Base-by-base conservation (phyloP, 2,888 invertebrate genomes). In the Drosophila peninsularis region DNA sequence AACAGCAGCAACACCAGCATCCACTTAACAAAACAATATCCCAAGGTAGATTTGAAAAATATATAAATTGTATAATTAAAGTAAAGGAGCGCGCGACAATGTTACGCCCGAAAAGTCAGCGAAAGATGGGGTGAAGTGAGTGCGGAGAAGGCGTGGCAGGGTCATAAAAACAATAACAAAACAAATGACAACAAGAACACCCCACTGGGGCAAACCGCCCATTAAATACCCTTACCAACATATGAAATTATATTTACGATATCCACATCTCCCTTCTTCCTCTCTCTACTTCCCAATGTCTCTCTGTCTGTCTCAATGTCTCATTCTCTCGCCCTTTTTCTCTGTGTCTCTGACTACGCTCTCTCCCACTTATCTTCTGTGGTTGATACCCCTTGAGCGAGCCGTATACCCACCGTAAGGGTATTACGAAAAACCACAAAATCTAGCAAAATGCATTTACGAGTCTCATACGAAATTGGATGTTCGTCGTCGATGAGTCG, bases 61-160 rank as follows among this genome's bases (percentile, higher is more conserved):
- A 55, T 75, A 68, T 69, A 67, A 88, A 82, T 82, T 77, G 86
- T 77, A 72, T 88, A 88, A 88, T 83, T 88, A 77, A 67, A 67
- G 68, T 66, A 80, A 71, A 64, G 62, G 71, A 72, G 56, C 62
- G 66, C 62, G 57, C 68, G 57, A 62, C 67, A 60, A 45, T 63
- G 52, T 54, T 62, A 37, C 39, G 30, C 27, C 62, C 47, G n/a
- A 41, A 66, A 71, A 52, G 21, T 41, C 37, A 27, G 5, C 19
- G 21, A 19, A 11, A 34, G 37, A 39, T 44, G 44, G 2, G 49
- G 41, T 14, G 39, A 10, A 34, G 37, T 10, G 32, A 63, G 57
- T 21, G 34, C 21, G 36, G 17, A 34, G 36, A 27, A 60, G 81
- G 81, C 74, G 80, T 86, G 83, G 52, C 64, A 57, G 50, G 61